Percentiles rank a stretch among this genome's conserved stretches.
These are phyloP conservation scores for Dynastes tityus DNA, from an alignment of 2,888 invertebrate species.

Conservation along the genomic window DNA sequence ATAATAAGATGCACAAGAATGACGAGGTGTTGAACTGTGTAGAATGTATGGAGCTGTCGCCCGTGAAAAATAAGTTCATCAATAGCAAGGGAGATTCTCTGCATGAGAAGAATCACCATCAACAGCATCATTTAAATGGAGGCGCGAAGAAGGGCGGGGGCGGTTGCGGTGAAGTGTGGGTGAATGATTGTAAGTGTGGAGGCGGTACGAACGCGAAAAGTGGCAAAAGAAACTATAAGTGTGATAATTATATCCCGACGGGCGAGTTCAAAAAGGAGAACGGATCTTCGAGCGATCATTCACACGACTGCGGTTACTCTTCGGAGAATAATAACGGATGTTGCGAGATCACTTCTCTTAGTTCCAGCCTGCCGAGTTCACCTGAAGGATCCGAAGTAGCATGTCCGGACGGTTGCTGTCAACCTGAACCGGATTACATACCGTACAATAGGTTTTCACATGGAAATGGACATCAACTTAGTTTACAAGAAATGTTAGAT, in stretches of 20 bases:
- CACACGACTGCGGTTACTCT: slow-evolving; percentile 91
- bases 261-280: slow-evolving; percentile 70
- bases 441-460: slow-evolving; percentile 64
- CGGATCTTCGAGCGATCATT: slow-evolving; percentile 79
- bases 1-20: slow-evolving; percentile 57
- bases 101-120: slow-evolving; percentile 48
- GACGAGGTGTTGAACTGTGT: slow-evolving; percentile 62
- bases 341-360: slow-evolving; percentile 79
- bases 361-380: slow-evolving; percentile 87
- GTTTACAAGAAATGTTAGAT: slow-evolving; percentile 86
- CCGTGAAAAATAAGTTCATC: slow-evolving; percentile 46
- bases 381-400: slow-evolving; percentile 93
- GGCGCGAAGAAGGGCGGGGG: slow-evolving; percentile 39
- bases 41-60: slow-evolving; percentile 54
- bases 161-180: slow-evolving; percentile 61
- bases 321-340: slow-evolving; percentile 87
- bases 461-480: slow-evolving; percentile 76
- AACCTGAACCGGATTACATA: slow-evolving; percentile 75
- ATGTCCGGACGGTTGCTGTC: slow-evolving; percentile 91
- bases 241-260: slow-evolving; percentile 60
- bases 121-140: slow-evolving; percentile 37
- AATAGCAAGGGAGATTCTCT: slow-evolving; percentile 22
- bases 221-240: slow-evolving; percentile 58
- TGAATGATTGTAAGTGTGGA: slow-evolving; percentile 64
- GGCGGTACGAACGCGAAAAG: slow-evolving; percentile 54